A percentile compares a stretch with the other conserved stretches of the same genome.
Conservation (phyloP, 2,113 vertebrate genomes). For the Gymnorhina tibicen region DNA sequence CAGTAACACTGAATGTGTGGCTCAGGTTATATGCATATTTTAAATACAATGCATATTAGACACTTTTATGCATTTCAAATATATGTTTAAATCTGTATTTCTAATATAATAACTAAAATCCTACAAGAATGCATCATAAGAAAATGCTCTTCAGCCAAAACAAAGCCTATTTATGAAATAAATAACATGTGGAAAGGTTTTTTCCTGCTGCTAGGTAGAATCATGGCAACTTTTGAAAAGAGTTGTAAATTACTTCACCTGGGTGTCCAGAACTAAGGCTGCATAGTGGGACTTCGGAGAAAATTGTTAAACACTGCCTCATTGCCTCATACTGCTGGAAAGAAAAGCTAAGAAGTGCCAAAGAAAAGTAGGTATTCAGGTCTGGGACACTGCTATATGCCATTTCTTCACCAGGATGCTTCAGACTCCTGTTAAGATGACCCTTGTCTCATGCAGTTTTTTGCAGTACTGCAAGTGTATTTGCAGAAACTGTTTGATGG, state of each 20-base stretch:
- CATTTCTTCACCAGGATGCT: neutral
- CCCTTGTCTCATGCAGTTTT: neutral
- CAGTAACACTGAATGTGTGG: neutral
- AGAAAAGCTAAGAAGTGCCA: neutral
- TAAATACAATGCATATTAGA: neutral
- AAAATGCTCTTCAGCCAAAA: neutral
- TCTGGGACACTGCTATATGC: neutral
- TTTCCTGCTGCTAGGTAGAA: neutral
- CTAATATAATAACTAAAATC: neutral
- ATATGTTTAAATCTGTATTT: neutral
- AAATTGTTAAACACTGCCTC: neutral
- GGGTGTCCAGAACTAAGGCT: neutral
- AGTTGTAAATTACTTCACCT: neutral
- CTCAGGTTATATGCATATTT: neutral
- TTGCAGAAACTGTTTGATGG: neutral
- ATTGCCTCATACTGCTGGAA: neutral
- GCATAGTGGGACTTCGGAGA: neutral
- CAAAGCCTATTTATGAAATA: neutral
- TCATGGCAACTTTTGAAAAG: neutral
- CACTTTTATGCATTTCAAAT: neutral
- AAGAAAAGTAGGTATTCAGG: neutral
- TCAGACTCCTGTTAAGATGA: neutral
- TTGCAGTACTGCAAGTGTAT: neutral
- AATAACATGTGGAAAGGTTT: neutral
- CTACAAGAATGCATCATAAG: neutral